These are phyloP conservation scores for Parnassius glacialis DNA, from an alignment of 2,888 invertebrate species.

Conservation along the genomic window DNA sequence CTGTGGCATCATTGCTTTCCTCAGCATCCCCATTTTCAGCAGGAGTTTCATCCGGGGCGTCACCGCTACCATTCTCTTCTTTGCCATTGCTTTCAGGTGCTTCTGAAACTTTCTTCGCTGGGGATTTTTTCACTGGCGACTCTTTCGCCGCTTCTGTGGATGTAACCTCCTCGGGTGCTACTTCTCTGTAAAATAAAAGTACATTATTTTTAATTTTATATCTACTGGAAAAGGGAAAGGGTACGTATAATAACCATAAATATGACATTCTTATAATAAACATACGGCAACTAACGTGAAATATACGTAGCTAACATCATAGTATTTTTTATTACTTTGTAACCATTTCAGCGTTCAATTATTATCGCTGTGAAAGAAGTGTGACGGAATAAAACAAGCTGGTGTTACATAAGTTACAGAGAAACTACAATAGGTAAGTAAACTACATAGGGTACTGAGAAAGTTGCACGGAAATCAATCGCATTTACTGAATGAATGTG, in stretches of 20 bases:
- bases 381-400: constrained; percentile 63
- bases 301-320: background rate
- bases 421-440: too few relatives aligned
- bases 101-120: constrained; percentile 73
- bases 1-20: constrained; percentile 74
- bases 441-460: constrained; percentile 52
- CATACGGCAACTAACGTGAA: too few relatives aligned
- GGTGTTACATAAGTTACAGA: constrained; percentile 67
- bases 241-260: too few relatives aligned
- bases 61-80: constrained; percentile 67
- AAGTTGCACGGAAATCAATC: constrained; percentile 70
- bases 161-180: constrained; percentile 71
- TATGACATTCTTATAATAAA: too few relatives aligned
- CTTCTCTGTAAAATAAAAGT: constrained; percentile 59
- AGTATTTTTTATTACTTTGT: constrained; percentile 9
- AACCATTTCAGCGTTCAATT: background rate
- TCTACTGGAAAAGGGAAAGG: too few relatives aligned
- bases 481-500: constrained; percentile 54
- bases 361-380: constrained; percentile 56
- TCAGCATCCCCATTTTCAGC: constrained; percentile 58
- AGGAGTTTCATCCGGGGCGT: constrained; percentile 59
- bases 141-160: constrained; percentile 70
- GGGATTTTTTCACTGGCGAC: constrained; percentile 76
- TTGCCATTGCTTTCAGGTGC: constrained; percentile 73
- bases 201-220: background rate